A percentile compares a stretch with the other conserved stretches of the same genome.
phyloP scores from a whole-genome alignment of 2,888 invertebrate species.

The Prosapia bicincta region DNA sequence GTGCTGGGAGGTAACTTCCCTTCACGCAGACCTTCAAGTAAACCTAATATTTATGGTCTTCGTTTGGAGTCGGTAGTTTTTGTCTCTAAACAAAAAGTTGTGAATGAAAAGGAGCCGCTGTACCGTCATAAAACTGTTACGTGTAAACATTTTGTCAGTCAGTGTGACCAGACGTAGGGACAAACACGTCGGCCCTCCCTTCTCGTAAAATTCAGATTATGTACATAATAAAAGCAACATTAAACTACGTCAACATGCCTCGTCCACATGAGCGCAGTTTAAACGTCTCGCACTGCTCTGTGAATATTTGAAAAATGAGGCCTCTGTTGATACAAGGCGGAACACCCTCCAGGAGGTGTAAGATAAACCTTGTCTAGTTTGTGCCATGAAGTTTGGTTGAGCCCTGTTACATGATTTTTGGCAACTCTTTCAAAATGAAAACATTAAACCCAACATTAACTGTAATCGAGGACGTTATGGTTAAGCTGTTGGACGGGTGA shows the following conservation, averaged over 20 bases:
- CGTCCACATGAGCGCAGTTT: not conserved
- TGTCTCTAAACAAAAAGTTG: not conserved
- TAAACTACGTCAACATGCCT: not conserved
- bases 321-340: no score
- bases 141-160: not conserved
- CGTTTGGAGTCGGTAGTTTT: not conserved
- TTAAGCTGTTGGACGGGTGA: no score
- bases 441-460: no score
- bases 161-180: not conserved
- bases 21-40: not conserved
- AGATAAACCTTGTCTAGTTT: no score
- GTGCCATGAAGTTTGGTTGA: no score
- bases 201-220: not conserved
- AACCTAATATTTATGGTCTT: not conserved
- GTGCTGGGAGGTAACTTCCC: no score
- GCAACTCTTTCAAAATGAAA: no score
- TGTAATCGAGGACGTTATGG: no score
- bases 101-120: not conserved
- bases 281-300: no score
- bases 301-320: no score
- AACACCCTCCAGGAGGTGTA: no score
- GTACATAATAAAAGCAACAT: not conserved
- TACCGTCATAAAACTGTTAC: not conserved
- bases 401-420: no score
- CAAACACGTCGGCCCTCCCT: not conserved